A percentile compares a stretch with the other conserved stretches of the same genome.
These are phyloP conservation scores for Lobophora halterata DNA, from an alignment of 2,888 invertebrate genomes.

Conservation along the genomic window DNA sequence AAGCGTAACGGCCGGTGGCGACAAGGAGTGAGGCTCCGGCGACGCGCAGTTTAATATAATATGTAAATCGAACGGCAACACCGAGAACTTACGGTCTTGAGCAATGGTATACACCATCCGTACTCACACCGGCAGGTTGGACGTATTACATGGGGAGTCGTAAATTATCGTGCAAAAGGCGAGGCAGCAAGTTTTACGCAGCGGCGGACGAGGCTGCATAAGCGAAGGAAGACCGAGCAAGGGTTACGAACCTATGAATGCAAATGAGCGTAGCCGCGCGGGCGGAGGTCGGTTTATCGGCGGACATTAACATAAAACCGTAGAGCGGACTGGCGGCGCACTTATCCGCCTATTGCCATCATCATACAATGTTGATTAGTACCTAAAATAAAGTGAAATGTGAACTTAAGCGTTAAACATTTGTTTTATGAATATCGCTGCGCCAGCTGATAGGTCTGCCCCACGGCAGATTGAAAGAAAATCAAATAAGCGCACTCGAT, in stretches of 20 bases:
- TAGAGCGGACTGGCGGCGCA: constrained; percentile 57
- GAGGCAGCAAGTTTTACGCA: constrained; percentile 70
- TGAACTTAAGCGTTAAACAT: constrained; percentile 31
- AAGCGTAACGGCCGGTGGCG: constrained; percentile 77
- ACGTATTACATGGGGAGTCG: constrained; percentile 75
- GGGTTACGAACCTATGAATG: constrained; percentile 80
- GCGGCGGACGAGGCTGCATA: constrained; percentile 59
- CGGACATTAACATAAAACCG: constrained; percentile 74
- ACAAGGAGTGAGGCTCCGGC: constrained; percentile 58
- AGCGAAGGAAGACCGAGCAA: constrained; percentile 65
- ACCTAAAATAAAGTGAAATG: constrained; percentile 46
- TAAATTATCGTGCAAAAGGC: constrained; percentile 77
- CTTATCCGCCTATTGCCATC: constrained; percentile 56
- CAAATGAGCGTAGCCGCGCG: constrained; percentile 72
- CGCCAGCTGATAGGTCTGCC: constrained; percentile 4
- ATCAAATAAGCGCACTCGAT: constrained; percentile 27
- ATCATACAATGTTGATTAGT: constrained; percentile 55
- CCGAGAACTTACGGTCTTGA: constrained; percentile 67
- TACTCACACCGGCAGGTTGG: constrained; percentile 70
- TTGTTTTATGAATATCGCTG: constrained; percentile 18
- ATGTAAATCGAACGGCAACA: constrained; percentile 77
- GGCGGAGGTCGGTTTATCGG: constrained; percentile 71
- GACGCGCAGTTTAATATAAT: constrained; percentile 77
- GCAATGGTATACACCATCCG: constrained; percentile 56
- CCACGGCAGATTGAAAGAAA: constrained; percentile 25